Percentiles rank a stretch among this genome's conserved stretches.
phyloP scores from a whole-genome alignment of 2,888 invertebrate species.

The Scaptomyza caliginosa region DNA sequence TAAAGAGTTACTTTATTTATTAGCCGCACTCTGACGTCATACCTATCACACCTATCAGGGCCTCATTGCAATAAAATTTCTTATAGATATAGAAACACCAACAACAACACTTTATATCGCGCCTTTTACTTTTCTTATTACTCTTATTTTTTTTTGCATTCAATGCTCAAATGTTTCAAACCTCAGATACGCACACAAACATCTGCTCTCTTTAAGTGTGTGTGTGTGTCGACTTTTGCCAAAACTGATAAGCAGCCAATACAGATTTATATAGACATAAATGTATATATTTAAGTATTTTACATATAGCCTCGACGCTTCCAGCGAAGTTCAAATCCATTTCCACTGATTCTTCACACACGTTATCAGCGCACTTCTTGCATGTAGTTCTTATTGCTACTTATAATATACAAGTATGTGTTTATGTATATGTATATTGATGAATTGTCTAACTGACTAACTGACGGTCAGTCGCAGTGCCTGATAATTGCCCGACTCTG shows the following conservation, averaged over 20 bases:
- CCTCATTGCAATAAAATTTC: slow-evolving; percentile 51
- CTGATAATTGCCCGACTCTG: slow-evolving; percentile 36
- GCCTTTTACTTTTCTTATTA: slow-evolving; percentile 40
- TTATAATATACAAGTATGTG: background rate
- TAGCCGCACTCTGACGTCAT: slow-evolving; percentile 53
- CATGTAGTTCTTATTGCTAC: slow-evolving; percentile 68
- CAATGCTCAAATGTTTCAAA: slow-evolving; percentile 45
- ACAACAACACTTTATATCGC: slow-evolving; percentile 14
- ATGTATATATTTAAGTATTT: slow-evolving; percentile 1
- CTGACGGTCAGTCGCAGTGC: slow-evolving; percentile 34
- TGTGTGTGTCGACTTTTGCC: slow-evolving; percentile 44
- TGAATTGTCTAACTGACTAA: slow-evolving; percentile 40
- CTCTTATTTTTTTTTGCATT: slow-evolving; percentile 42
- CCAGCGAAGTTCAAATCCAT: slow-evolving; percentile 78
- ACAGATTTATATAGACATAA: slow-evolving; percentile 26
- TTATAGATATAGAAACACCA: slow-evolving; percentile 23
- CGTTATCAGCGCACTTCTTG: slow-evolving; percentile 64
- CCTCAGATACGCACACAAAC: slow-evolving; percentile 41
- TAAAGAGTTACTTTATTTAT: slow-evolving; percentile 24
- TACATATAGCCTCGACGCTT: slow-evolving; percentile 17
- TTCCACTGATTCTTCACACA: slow-evolving; percentile 59
- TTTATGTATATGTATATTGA: too few relatives aligned
- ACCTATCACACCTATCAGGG: slow-evolving; percentile 21
- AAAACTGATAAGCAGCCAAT: slow-evolving; percentile 58
- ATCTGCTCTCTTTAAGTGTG: slow-evolving; percentile 26